These are phyloP conservation scores for Osmerus eperlanus DNA, from an alignment of 2,113 vertebrate species.

Conservation along the genomic window DNA sequence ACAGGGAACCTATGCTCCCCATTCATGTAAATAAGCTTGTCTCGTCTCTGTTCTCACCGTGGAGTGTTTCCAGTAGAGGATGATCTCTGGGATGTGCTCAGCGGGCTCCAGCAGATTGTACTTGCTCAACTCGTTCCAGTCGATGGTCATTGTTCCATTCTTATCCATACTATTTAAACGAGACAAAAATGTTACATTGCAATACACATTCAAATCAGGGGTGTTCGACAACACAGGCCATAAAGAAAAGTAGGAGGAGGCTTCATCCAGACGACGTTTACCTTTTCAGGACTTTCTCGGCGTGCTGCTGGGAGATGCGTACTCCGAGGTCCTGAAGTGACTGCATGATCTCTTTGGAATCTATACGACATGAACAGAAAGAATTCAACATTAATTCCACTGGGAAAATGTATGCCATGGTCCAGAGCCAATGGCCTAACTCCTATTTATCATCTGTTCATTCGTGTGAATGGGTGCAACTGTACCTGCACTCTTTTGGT, in stretches of 20 bases:
- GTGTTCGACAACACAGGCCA: not conserved
- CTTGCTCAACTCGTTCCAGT: slow-evolving; percentile 92
- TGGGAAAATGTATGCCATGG: not conserved
- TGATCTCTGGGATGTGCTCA: slow-evolving; percentile 95
- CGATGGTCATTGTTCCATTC: slow-evolving; percentile 92
- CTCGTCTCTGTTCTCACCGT: slow-evolving; percentile 73
- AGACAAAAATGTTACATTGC: not conserved
- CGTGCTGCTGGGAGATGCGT: slow-evolving; percentile 87
- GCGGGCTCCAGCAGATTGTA: slow-evolving; percentile 81
- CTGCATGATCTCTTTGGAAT: slow-evolving; percentile 86
- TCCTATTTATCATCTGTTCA: not conserved
- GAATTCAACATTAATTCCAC: not conserved
- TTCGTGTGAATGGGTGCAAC: not conserved
- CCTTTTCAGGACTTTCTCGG: slow-evolving; percentile 89
- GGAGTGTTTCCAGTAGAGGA: slow-evolving; percentile 98
- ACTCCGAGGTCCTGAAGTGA: slow-evolving; percentile 90
- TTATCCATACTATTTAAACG: slow-evolving; percentile 85
- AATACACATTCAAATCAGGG: not conserved
- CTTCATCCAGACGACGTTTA: slow-evolving; percentile 37
- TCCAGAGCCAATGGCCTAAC: not conserved
- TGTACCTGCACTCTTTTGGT: slow-evolving; percentile 88
- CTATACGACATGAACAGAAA: slow-evolving; percentile 74
- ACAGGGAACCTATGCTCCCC: not conserved
- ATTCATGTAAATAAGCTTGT: not conserved
- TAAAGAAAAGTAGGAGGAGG: not conserved